Conservation (phyloP, 2,888 invertebrate species). For the Drosophila stalkeri region DNA sequence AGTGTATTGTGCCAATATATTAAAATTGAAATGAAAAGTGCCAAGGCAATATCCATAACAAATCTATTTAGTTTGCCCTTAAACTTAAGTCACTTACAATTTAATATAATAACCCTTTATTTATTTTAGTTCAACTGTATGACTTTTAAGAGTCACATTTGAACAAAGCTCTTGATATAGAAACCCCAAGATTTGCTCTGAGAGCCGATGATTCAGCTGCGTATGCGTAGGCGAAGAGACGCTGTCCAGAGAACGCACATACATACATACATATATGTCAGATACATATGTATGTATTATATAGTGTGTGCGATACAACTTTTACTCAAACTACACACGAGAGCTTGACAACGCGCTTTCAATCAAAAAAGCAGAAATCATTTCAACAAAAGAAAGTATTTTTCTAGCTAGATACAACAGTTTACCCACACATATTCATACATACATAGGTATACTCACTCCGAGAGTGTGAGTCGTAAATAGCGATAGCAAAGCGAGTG, state of each 20-base stretch:
- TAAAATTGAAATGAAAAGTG: background rate
- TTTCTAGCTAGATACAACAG: constrained; percentile 32
- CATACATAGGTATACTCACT: background rate
- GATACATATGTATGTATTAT: background rate
- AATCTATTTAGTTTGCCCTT: background rate
- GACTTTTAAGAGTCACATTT: no score
- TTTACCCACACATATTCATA: constrained; percentile 1
- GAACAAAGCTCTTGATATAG: background rate
- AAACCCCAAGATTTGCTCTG: no score
- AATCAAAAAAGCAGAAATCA: constrained; percentile 43
- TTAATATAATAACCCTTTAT: background rate
- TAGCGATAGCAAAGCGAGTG: constrained; percentile 52
- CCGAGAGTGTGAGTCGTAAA: constrained; percentile 7
- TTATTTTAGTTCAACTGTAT: background rate
- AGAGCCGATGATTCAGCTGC: background rate
- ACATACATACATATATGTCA: background rate
- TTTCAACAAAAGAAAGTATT: constrained; percentile 69
- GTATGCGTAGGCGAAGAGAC: constrained; percentile 18
- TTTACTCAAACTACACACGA: constrained; percentile 49
- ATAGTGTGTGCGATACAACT: constrained; percentile 35
- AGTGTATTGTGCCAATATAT: background rate
- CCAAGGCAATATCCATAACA: background rate
- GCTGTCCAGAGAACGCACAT: background rate
- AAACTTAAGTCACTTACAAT: background rate
- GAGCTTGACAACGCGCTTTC: constrained; percentile 55